phyloP scores from a whole-genome alignment of 2,797 vertebrate genomes.

The Furcifer pardalis region DNA sequence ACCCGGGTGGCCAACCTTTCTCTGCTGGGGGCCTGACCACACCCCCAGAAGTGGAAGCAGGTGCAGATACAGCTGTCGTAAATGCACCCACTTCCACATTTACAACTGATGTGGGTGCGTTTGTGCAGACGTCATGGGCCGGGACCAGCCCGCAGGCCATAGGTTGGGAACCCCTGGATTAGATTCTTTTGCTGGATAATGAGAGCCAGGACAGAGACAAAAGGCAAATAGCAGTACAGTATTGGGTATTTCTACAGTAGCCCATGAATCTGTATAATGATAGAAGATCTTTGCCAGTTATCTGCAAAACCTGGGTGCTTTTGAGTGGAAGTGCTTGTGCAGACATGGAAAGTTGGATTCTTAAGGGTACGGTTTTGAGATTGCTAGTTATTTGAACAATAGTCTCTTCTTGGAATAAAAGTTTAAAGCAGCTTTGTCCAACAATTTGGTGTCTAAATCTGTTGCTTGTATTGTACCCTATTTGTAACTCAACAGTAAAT shows the following conservation, averaged over 20 bases:
- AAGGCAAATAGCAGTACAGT: conserved; percentile 41
- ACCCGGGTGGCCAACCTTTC: no score
- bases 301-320: rapidly evolving
- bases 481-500: not conserved
- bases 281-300: conserved; percentile 6
- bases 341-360: conserved; percentile 1
- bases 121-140: no score
- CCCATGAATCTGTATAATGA: not conserved
- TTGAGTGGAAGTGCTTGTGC: not conserved
- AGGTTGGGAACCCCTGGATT: no score
- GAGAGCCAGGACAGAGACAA: conserved; percentile 20
- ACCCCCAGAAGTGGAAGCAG: no score
- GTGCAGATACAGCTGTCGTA: no score
- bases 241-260: not conserved
- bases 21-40: no score
- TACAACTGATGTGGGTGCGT: no score
- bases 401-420: not conserved
- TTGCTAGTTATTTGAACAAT: not conserved
- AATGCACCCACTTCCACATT: no score
- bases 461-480: not conserved
- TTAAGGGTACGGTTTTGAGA: not conserved
- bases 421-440: not conserved
- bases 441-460: not conserved
- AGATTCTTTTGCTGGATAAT: conserved; percentile 4
- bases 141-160: no score